Base-by-base conservation (phyloP, 2,888 invertebrate species). In the Acleris laterana region DNA sequence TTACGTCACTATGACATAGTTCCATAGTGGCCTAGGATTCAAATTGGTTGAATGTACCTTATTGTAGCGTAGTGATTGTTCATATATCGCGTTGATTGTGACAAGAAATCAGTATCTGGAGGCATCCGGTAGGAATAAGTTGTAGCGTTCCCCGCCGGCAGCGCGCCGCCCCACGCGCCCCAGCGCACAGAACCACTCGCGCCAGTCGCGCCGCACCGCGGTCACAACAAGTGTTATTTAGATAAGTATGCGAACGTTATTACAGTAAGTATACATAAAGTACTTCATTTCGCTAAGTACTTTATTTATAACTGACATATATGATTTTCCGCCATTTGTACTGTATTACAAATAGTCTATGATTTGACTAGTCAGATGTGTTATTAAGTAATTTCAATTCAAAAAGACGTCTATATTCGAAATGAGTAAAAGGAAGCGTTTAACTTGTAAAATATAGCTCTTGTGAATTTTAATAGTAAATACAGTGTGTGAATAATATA, bases 381-480 rank as follows among this genome's bases (percentile, higher is more conserved):
- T 75, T 74, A 79, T 77, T 78, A 79, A 74, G 77, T 72, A 73
- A 75, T 75, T 77, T 76, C 55, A 69, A 67, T 58, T 70, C 68
- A 70, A 70, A 68, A 61, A 49, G 66, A 65, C 63, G 62, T 62
- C 62, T 69, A 46, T 67, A 68, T 70, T 71, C 44, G 32, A 28
- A 64, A 64, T 59, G 62, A 67, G 59, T 63, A 52, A 62, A 42
- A 67, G 69, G 68, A 70, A 52, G 60, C 61, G 60, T 65, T 71
- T 69, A 60, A 65, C 68, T 69, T 20, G 64, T 63, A 68, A 68
- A 72, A 71, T 68, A 69, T 69, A 68, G 60, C 60, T 60, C 64
- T 57, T 19, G 42, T 58, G 62, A 52, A 62, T 57, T 62, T 57
- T 52, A 48, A 48, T 52, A 57, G 67, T 62, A 62, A 67, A 58